phyloP scores from a whole-genome alignment of 2,888 invertebrate genomes.

The Polydrusus cervinus region DNA sequence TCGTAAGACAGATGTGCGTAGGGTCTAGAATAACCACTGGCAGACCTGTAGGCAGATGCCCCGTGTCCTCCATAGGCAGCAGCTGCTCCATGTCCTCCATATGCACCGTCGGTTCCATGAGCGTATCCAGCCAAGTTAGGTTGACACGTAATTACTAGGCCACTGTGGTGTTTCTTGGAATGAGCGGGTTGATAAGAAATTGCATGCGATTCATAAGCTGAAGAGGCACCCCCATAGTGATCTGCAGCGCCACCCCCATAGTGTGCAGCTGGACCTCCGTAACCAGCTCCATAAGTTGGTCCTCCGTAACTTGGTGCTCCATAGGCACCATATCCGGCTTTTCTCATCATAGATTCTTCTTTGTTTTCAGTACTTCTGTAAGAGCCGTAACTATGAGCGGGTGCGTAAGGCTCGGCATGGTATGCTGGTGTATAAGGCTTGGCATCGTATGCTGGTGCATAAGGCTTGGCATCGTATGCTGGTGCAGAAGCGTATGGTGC shows the following conservation, averaged over 20 bases:
- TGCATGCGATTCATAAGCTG: background rate
- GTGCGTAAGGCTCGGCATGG: background rate
- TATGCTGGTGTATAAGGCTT: too few relatives aligned
- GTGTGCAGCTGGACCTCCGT: background rate
- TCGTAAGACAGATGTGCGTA: background rate
- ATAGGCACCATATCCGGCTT: conserved; percentile 27
- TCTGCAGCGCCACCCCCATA: background rate
- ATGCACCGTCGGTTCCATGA: conserved; percentile 49
- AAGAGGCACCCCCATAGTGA: too few relatives aligned
- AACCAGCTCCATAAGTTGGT: background rate
- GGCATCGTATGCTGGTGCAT: conserved; percentile 46
- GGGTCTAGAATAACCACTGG: background rate
- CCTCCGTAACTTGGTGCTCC: conserved; percentile 39
- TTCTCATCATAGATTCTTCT: conserved; percentile 2
- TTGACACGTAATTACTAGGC: conserved; percentile 69
- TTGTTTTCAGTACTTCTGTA: conserved; percentile 36
- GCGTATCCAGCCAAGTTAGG: conserved; percentile 69
- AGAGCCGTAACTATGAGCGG: background rate
- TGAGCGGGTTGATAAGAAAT: conserved; percentile 11
- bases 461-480: conserved; percentile 30
- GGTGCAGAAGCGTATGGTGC: background rate
- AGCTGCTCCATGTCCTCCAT: conserved; percentile 2
- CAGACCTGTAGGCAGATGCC: background rate
- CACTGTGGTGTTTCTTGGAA: conserved; percentile 59
- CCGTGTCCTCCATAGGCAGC: background rate